phyloP scores from a whole-genome alignment of 2,113 vertebrate species.

The Oreocharis arfaki region DNA sequence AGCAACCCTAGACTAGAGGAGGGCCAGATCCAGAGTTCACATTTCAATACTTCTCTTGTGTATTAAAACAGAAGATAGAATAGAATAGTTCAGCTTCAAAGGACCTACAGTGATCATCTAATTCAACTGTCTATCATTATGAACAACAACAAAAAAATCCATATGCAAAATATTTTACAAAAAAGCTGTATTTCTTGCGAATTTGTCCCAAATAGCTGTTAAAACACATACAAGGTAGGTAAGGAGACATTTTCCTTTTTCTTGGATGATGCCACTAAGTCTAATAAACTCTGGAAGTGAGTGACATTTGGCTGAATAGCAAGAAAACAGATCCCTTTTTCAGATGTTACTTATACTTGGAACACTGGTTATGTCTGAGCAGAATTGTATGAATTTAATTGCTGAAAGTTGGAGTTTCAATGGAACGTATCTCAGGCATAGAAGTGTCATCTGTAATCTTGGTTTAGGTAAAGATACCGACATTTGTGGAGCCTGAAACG shows the following conservation, averaged over 20 bases:
- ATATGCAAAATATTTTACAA: not conserved
- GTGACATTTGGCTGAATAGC: not conserved
- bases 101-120: not conserved
- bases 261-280: not conserved
- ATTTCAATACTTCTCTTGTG: not conserved
- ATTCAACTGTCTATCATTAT: not conserved
- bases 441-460: not conserved
- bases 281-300: not conserved
- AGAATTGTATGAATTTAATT: not conserved
- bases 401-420: not conserved
- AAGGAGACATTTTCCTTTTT: not conserved
- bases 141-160: not conserved
- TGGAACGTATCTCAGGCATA: not conserved
- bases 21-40: not conserved
- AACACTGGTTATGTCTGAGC: not conserved
- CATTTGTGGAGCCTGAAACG: rapidly evolving
- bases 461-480: not conserved
- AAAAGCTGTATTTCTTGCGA: not conserved
- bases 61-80: not conserved
- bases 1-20: not conserved
- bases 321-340: not conserved
- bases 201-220: not conserved
- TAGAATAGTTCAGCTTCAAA: not conserved
- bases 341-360: not conserved
- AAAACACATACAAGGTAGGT: not conserved